Conservation (phyloP, 1,140 invertebrate genomes). For the Drosophila setifemur region DNA sequence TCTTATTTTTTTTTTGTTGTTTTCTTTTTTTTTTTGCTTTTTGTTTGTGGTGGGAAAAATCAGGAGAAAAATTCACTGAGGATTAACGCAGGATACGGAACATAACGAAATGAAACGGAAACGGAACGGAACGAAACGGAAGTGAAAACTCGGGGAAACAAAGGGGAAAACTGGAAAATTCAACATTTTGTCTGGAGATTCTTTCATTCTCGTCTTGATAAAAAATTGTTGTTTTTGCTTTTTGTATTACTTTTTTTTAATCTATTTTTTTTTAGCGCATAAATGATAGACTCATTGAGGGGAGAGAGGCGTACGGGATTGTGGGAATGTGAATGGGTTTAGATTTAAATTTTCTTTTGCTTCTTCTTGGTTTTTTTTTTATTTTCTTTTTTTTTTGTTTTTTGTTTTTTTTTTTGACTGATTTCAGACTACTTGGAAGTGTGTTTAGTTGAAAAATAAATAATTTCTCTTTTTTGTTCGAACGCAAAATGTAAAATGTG, state of each 20-base stretch:
- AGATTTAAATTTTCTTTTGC: constrained; percentile 52
- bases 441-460: constrained; percentile 58
- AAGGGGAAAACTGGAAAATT: constrained; percentile 48
- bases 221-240: constrained; percentile 55
- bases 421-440: constrained; percentile 72
- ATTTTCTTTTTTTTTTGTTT: constrained; percentile 12
- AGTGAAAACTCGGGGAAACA: constrained; percentile 50
- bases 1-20: constrained; percentile 15
- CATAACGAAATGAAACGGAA: constrained; percentile 16
- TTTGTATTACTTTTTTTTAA: constrained; percentile 15
- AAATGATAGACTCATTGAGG: constrained; percentile 83
- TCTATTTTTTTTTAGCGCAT: constrained; percentile 72
- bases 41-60: constrained; percentile 33
- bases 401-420: constrained; percentile 49
- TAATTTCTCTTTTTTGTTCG: constrained; percentile 30
- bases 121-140: constrained; percentile 10
- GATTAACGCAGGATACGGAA: constrained; percentile 12
- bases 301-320: constrained; percentile 80
- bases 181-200: constrained; percentile 41
- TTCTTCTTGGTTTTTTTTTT: constrained; percentile 29
- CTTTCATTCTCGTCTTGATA: constrained; percentile 48
- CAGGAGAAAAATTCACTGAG: constrained; percentile 6
- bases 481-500: constrained; percentile 39
- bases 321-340: constrained; percentile 77
- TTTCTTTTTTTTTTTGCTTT: constrained; percentile 6